Evolutionary conservation across 2,113 vertebrate species (phyloP).

Genomic region (Tinamus guttatus): DNA sequence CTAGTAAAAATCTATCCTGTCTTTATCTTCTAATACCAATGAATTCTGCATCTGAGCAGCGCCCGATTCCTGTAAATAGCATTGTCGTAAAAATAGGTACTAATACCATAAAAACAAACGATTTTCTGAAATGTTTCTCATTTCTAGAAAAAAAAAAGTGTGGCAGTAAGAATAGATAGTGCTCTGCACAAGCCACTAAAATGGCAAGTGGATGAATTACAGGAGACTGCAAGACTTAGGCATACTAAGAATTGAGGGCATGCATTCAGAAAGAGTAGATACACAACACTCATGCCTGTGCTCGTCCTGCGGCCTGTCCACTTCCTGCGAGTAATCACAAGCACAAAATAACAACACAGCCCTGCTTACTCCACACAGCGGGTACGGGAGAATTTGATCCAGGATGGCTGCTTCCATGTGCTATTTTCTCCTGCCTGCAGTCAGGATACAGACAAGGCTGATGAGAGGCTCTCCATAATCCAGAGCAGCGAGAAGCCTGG

Average conservation of each 20-base stretch:
- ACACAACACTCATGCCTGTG: not conserved
- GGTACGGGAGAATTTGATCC: not conserved
- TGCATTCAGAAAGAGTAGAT: fast-evolving
- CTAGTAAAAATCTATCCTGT: slow-evolving; percentile 14
- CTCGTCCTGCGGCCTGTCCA: not conserved
- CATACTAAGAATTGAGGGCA: not conserved
- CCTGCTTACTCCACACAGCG: not conserved
- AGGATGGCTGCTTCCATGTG: not conserved
- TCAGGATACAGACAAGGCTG: not conserved
- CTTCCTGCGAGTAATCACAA: not conserved
- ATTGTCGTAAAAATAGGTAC: not conserved
- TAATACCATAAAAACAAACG: not conserved
- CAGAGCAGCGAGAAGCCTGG: not conserved
- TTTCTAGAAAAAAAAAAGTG: not conserved
- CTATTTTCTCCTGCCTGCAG: not conserved
- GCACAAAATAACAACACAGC: not conserved
- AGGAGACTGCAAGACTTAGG: not conserved
- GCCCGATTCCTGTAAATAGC: not conserved
- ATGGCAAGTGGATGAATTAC: not conserved
- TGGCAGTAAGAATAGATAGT: not conserved
- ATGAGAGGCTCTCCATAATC: not conserved
- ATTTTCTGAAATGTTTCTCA: not conserved
- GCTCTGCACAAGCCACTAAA: not conserved
- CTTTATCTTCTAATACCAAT: not conserved
- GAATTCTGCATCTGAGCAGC: not conserved